Base-by-base conservation (phyloP, 2,888 invertebrate genomes). In the Leptinotarsa peninsularis region DNA sequence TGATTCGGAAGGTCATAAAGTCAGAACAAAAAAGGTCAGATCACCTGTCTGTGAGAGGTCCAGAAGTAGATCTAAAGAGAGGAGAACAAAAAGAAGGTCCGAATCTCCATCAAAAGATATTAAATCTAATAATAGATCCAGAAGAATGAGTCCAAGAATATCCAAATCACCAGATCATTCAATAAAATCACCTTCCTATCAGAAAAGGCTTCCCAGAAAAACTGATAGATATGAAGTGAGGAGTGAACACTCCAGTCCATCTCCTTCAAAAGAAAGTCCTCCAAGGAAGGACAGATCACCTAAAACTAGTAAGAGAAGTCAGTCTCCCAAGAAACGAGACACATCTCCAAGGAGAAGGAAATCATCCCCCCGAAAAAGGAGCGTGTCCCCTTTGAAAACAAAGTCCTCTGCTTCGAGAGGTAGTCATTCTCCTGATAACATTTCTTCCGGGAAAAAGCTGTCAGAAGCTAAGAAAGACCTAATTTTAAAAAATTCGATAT, bases 401-500 rank as follows among this genome's bases (percentile, higher is more conserved):
- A 70, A 67, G 33, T 58, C 18, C 14, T 76, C 74, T 17, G 56
- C 63, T 23, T 72, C 58, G 10, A 71, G 49, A 23, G 54, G 54
- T 23, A 72, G 69, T 56, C 33, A 4, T 50, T 69, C 71, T 33
- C 69, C 72, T 7, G 66, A 72, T 49, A 49, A 50, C n/a, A 69
- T 54, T 49, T 58, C 15, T 18, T 74, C 76, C 49, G 67, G 23
- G 43, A 73, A 43, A 43, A 66, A 21, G 23, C 15, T 56, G 5
- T 70, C 49, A n/a, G 52, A 66, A n/a, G 5, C n/a, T 5, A 69
- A 75, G 15, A 73, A 67, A 1, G 77, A 77, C 21, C 52, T 66
- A 58, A 49, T 43, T 4, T 49, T 70, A 21, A 77, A 77, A 52
- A 74, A 72, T 18, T 72, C 74, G 1, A 73, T 77, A 33, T 49